Evolutionary conservation across 1,140 invertebrate species (phyloP), one percentile per base, ranked within the genome.

Genomic region (Mizuhopecten yessoensis): DNA sequence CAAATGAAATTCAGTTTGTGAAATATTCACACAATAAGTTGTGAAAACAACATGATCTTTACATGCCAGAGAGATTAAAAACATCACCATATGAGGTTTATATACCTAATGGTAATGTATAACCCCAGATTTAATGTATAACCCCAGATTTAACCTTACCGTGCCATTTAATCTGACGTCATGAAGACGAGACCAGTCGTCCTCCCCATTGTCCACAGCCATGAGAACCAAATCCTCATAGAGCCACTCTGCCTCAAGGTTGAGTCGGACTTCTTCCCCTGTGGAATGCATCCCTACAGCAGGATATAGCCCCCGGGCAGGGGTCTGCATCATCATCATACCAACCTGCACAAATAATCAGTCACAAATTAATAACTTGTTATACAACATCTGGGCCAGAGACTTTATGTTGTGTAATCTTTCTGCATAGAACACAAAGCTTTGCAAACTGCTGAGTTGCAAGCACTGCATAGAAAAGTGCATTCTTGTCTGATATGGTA

Each of bases 141-240:
- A n/a, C n/a, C n/a, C n/a, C n/a, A n/a, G n/a, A 33, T 91, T 75
- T 87, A 29, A 20, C 90, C 95, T 94, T 92, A 97, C 97, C 92
- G 96, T 96, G 87, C 97, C 97, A 95, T 97, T 97, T 23, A 97
- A 93, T 36, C 96, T 95, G 89, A 97, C 96, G 92, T 97, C 97
- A 94, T 97, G 97, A 45, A 97, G 94, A 33, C 97, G 91, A 23
- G 96, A 96, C 97, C 97, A 97, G 23, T 97, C 97, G 33, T 97
- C 97, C 94, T 97, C 97, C 87, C 96, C 96, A 87, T 96, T 97
- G 92, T 97, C 97, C 33, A 97, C 96, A 75, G 97, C 96, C 97
- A 97, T 97, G 34, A 96, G 95, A 42, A 96, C 96, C 29, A 97
- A 96, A 90, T 97, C 97, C 39, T 97, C 96, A 23, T 96, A 94